A percentile compares a stretch with the other conserved stretches of the same genome.
Conservation (phyloP, 2,113 vertebrate species). For the Sinocyclocheilus grahami region DNA sequence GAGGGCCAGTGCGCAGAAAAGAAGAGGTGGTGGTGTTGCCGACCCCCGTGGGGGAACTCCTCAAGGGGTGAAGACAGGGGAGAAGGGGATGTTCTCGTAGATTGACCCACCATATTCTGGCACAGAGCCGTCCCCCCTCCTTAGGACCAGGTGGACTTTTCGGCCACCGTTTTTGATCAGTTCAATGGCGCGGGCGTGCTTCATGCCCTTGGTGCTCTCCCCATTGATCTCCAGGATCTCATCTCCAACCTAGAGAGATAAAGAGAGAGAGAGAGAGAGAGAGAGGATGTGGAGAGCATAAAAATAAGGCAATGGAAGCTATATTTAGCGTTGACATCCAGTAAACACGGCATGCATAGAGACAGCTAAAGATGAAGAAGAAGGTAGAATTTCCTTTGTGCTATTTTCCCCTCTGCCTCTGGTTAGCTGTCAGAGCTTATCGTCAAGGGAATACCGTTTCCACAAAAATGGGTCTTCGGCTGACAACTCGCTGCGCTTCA, state of each 20-base stretch:
- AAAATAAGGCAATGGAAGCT: conserved; percentile 2
- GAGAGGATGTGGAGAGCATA: background rate
- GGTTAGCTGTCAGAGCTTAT: conserved; percentile 68
- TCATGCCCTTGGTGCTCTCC: conserved; percentile 99
- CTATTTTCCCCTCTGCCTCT: conserved; percentile 59
- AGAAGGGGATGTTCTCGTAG: conserved; percentile 99
- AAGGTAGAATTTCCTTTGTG: conserved; percentile 53
- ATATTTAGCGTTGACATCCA: conserved; percentile 15
- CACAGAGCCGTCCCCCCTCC: conserved; percentile 97
- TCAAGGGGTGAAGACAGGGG: conserved; percentile 99
- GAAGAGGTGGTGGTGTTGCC: conserved; percentile 65
- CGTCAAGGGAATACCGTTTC: conserved; percentile 64
- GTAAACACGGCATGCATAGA: background rate
- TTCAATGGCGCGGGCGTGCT: conserved; percentile 97
- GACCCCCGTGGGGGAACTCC: conserved; percentile 58
- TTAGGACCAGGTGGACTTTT: conserved; percentile 92
- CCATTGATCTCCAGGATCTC: conserved; percentile 99
- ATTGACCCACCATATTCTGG: conserved; percentile 99
- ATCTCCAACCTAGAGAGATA: conserved; percentile 86
- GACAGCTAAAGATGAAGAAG: conserved; percentile 17
- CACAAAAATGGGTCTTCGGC: conserved; percentile 57
- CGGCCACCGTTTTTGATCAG: conserved; percentile 98
- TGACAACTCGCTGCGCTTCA: conserved; percentile 64
- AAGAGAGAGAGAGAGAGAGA: background rate
- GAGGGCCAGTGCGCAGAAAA: conserved; percentile 78